Conservation (phyloP, 2,113 vertebrate genomes). For the Leucoraja erinaceus region DNA sequence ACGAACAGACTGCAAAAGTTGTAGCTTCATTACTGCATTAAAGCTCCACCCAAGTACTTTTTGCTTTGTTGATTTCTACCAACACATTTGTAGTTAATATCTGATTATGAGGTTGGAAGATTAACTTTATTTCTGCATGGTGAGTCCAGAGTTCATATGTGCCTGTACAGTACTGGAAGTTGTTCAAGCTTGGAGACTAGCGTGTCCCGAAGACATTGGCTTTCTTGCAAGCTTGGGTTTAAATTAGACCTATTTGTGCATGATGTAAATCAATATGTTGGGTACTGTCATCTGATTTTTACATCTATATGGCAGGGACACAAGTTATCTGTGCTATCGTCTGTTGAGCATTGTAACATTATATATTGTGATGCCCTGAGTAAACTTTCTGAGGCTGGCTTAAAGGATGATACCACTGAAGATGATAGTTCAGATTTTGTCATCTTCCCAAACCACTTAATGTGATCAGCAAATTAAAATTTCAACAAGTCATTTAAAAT, state of each 20-base stretch:
- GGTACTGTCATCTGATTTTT: constrained; percentile 46
- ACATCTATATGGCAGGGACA: constrained; percentile 47
- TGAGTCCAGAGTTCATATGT: constrained; percentile 7
- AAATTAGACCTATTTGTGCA: neutral
- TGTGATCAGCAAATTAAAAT: constrained; percentile 78
- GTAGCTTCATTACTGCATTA: neutral
- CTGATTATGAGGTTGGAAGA: constrained; percentile 23
- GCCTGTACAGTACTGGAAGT: neutral
- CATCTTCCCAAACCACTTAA: constrained; percentile 69
- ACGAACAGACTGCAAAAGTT: neutral
- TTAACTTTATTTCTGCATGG: constrained; percentile 8
- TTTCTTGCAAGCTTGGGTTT: neutral
- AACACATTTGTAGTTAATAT: neutral
- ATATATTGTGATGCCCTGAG: constrained; percentile 49
- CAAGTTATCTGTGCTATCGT: constrained; percentile 48
- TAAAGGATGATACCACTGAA: constrained; percentile 50
- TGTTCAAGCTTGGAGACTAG: neutral
- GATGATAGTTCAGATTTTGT: constrained; percentile 58
- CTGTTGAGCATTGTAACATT: constrained; percentile 54
- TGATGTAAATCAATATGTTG: constrained; percentile 4
- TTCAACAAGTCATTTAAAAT: constrained; percentile 63
- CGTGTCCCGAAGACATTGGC: neutral
- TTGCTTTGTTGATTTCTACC: neutral
- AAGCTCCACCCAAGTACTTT: neutral
- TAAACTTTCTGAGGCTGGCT: constrained; percentile 47